phyloP scores from a whole-genome alignment of 2,113 vertebrate genomes.

The Riparia riparia region DNA sequence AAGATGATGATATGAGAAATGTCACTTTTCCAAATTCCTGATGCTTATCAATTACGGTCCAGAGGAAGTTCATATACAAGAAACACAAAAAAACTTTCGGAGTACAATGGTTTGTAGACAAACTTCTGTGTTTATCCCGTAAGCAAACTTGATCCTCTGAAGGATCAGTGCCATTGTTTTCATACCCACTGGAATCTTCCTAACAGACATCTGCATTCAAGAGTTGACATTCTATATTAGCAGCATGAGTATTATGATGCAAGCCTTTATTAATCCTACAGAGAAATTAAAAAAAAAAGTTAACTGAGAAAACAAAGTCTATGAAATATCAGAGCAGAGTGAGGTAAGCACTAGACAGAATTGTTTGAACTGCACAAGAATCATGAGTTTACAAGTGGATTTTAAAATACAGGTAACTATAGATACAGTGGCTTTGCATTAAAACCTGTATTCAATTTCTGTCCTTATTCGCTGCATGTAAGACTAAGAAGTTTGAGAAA shows the following conservation, averaged over 20 bases:
- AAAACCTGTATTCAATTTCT: neutral
- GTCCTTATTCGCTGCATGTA: neutral
- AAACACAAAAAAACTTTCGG: neutral
- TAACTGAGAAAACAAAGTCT: neutral
- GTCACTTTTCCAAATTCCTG: neutral
- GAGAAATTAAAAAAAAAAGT: neutral
- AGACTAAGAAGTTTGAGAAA: neutral
- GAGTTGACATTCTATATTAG: neutral
- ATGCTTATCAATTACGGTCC: neutral
- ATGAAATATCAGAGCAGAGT: neutral
- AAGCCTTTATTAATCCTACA: neutral
- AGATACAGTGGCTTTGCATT: neutral
- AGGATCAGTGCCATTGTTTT: neutral
- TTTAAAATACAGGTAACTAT: neutral
- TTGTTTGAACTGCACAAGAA: neutral
- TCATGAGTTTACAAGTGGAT: neutral
- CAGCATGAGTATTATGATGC: neutral
- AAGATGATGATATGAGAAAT: neutral
- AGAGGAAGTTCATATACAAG: neutral
- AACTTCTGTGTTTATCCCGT: neutral
- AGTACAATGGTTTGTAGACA: neutral
- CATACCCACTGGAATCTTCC: neutral
- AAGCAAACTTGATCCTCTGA: neutral
- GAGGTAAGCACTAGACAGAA: neutral
- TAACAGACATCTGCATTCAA: neutral